Conservation (phyloP, 2,113 vertebrate species). For the Condylura cristata region DNA sequence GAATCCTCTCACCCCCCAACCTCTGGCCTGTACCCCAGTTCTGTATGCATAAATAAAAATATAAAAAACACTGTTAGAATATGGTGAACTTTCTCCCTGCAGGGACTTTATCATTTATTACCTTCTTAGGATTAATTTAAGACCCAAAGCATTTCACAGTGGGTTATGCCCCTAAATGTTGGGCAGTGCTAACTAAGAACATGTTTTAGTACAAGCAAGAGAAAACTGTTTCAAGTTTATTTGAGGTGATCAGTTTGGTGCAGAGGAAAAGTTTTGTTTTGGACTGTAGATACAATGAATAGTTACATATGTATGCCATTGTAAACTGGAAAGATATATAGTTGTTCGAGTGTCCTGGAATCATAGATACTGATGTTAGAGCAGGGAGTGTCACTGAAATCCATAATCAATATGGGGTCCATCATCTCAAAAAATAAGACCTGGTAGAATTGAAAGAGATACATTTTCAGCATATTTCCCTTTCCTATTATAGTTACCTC, state of each 20-base stretch:
- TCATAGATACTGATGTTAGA: not conserved
- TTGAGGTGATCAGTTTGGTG: not conserved
- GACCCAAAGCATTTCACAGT: not conserved
- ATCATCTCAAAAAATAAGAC: not conserved
- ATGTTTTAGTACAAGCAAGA: not conserved
- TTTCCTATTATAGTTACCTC: conserved; percentile 47
- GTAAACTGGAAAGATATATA: not conserved
- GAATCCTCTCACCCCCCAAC: too few relatives aligned
- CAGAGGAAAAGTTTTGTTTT: not conserved
- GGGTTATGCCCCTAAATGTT: not conserved
- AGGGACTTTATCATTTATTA: not conserved
- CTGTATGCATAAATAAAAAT: too few relatives aligned
- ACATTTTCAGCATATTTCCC: conserved; percentile 59
- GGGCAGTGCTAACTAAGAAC: not conserved
- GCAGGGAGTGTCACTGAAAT: accelerated
- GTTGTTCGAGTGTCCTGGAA: not conserved
- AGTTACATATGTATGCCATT: not conserved
- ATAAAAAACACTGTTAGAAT: not conserved
- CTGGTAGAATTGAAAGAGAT: not conserved
- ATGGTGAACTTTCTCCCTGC: not conserved
- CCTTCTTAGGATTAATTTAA: not conserved
- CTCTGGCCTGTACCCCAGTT: too few relatives aligned
- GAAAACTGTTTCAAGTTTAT: not conserved
- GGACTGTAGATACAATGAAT: not conserved
- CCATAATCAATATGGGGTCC: not conserved